These are phyloP conservation scores for Anoplophora glabripennis DNA, from an alignment of 1,140 invertebrate genomes.

Conservation along the genomic window DNA sequence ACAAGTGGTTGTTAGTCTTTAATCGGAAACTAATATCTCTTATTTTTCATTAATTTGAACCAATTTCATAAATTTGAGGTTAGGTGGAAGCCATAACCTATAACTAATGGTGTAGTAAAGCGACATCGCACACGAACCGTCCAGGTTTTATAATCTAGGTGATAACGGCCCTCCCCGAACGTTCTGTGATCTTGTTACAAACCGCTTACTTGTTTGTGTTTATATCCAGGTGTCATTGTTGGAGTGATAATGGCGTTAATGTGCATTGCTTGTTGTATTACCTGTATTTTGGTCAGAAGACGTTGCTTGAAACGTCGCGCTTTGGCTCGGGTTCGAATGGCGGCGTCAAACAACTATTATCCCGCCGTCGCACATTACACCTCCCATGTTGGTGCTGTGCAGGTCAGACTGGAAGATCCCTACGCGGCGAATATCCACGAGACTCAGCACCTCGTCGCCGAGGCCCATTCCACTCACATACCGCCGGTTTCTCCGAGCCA, in stretches of 20 bases:
- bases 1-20: too few relatives aligned
- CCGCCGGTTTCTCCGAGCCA: constrained; percentile 39
- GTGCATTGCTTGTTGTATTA: constrained; percentile 46
- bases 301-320: constrained; percentile 42
- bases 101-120: too few relatives aligned
- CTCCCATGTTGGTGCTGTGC: constrained; percentile 28
- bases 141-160: too few relatives aligned
- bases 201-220: too few relatives aligned
- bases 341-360: constrained; percentile 31
- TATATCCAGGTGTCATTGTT: constrained; percentile 44
- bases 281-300: constrained; percentile 43
- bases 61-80: too few relatives aligned
- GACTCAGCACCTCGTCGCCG: constrained; percentile 45
- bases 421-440: constrained; percentile 42
- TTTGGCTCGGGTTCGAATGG: constrained; percentile 21
- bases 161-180: too few relatives aligned
- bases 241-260: constrained; percentile 44
- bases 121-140: too few relatives aligned
- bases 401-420: constrained; percentile 31
- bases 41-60: too few relatives aligned
- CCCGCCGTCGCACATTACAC: constrained; percentile 36
- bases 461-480: constrained; percentile 37
- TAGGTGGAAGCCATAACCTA: too few relatives aligned
- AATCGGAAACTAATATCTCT: too few relatives aligned
- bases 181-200: too few relatives aligned